phyloP scores from a whole-genome alignment of 1,140 invertebrate genomes.

The Drosophila melanica region DNA sequence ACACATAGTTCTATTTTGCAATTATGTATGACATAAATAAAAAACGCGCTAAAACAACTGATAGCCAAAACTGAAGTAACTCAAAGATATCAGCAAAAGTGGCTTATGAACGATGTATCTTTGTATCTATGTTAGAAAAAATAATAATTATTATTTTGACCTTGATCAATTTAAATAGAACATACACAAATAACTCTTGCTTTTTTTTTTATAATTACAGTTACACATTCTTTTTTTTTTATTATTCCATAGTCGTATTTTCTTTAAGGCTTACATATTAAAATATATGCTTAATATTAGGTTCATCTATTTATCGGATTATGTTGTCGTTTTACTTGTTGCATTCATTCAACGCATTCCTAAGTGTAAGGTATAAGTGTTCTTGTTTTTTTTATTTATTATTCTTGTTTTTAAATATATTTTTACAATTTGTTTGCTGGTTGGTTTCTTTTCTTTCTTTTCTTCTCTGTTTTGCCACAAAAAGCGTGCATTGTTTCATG shows the following conservation, averaged over 20 bases:
- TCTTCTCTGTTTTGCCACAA: neutral
- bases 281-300: slow-evolving; percentile 78
- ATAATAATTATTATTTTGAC: neutral
- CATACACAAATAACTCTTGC: neutral
- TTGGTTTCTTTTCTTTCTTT: neutral
- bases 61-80: slow-evolving; percentile 5
- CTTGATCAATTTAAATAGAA: no score
- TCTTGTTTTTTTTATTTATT: slow-evolving; percentile 47
- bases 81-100: neutral
- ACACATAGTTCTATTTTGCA: neutral
- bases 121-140: no score
- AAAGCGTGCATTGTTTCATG: no score
- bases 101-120: neutral
- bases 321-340: slow-evolving; percentile 54
- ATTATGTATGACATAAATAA: slow-evolving; percentile 22
- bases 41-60: neutral
- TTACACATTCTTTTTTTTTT: slow-evolving; percentile 59
- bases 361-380: slow-evolving; percentile 55
- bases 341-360: slow-evolving; percentile 46
- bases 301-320: slow-evolving; percentile 75
- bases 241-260: slow-evolving; percentile 80
- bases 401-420: slow-evolving; percentile 59
- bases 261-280: slow-evolving; percentile 82
- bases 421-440: slow-evolving; percentile 49
- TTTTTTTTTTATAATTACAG: slow-evolving; percentile 42